Conservation (phyloP, 2,797 vertebrate genomes). For the Masticophis lateralis region DNA sequence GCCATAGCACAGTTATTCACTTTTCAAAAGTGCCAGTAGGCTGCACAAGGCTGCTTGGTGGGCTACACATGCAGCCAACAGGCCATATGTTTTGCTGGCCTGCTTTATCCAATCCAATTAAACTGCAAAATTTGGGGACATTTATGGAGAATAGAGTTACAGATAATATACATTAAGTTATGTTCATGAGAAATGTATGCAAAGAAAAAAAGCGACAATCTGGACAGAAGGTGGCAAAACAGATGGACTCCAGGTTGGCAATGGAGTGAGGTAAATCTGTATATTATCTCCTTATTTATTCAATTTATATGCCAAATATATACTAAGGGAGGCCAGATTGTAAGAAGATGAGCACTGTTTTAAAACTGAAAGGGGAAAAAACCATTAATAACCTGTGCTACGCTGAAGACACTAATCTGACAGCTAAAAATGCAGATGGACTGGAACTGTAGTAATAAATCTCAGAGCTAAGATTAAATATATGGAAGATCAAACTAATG, state of each 20-base stretch:
- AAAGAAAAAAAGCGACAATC: not conserved
- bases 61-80: not conserved
- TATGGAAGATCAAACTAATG: not conserved
- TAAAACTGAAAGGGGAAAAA: not conserved
- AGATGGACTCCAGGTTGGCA: not conserved
- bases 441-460: not conserved
- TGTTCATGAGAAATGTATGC: not conserved
- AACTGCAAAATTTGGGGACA: not conserved
- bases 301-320: not conserved
- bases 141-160: not conserved
- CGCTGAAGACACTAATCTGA: not conserved
- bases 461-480: not conserved
- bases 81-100: not conserved
- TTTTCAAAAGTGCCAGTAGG: not conserved
- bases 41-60: not conserved
- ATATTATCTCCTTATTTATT: not conserved
- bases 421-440: not conserved
- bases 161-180: not conserved
- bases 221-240: not conserved
- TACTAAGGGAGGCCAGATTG: not conserved
- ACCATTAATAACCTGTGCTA: not conserved
- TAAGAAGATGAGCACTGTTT: not conserved
- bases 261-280: not conserved
- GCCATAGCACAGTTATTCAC: not conserved
- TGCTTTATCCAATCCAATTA: not conserved